phyloP scores from a whole-genome alignment of 2,888 invertebrate genomes.

The Hymenopus coronatus region DNA sequence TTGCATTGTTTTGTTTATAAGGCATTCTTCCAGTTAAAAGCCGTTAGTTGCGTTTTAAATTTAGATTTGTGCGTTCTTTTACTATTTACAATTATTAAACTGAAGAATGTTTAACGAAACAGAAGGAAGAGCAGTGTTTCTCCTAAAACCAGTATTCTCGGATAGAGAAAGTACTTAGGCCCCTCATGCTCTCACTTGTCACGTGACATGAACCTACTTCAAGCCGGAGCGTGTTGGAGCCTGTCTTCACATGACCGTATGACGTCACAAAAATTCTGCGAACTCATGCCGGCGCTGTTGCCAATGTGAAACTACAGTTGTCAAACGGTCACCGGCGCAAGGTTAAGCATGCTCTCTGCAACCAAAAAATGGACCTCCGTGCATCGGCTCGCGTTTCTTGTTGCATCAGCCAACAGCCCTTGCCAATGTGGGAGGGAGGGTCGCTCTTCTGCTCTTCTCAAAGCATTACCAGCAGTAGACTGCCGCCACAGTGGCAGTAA shows the following conservation, averaged over 20 bases:
- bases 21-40: too few relatives aligned
- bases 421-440: background rate
- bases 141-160: background rate
- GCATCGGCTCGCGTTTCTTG: background rate
- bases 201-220: background rate
- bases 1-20: too few relatives aligned
- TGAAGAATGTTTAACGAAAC: background rate
- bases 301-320: background rate
- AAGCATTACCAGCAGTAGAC: background rate
- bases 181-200: background rate
- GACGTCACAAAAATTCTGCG: background rate
- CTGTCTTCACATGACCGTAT: background rate
- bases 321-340: background rate
- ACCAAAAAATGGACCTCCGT: background rate
- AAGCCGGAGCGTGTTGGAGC: background rate
- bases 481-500: background rate
- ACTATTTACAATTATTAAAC: background rate
- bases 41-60: too few relatives aligned
- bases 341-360: background rate
- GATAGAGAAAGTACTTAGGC: background rate
- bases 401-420: background rate
- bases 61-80: too few relatives aligned
- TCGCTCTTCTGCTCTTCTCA: background rate
- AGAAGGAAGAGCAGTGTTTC: background rate
- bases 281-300: background rate